Conservation (phyloP, 2,113 vertebrate species). For the Xiphophorus couchianus region DNA sequence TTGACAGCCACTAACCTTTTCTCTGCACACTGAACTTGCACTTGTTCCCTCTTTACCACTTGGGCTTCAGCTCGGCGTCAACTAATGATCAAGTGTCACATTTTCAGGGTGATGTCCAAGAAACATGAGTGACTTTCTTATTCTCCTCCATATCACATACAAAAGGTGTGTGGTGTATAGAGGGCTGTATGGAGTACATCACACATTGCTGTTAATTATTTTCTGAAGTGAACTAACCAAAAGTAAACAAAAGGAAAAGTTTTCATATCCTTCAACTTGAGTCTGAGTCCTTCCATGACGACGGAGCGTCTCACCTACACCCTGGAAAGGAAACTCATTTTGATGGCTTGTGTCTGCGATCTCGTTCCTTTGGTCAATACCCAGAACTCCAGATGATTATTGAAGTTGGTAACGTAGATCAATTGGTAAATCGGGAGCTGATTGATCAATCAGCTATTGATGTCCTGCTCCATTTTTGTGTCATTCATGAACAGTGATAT, state of each 20-base stretch:
- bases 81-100: neutral
- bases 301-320: too few species aligned
- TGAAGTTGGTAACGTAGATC: too few species aligned
- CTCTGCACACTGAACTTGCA: slow-evolving; percentile 9
- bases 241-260: neutral
- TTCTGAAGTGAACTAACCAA: neutral
- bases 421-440: too few species aligned
- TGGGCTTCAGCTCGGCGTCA: neutral
- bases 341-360: too few species aligned
- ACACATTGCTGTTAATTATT: too few species aligned
- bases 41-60: neutral
- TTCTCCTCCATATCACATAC: neutral
- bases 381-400: too few species aligned
- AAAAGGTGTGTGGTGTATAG: neutral
- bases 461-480: too few species aligned
- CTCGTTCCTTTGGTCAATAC: too few species aligned
- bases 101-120: neutral
- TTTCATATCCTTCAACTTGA: neutral
- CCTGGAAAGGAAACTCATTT: too few species aligned
- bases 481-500: too few species aligned
- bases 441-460: too few species aligned
- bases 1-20: slow-evolving; percentile 15
- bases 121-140: neutral
- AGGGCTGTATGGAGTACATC: neutral
- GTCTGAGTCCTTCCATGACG: too few species aligned